A percentile compares a stretch with the other conserved stretches of the same genome.
These are phyloP conservation scores for Meloe dianella DNA, from an alignment of 2,888 invertebrate species.

Conservation along the genomic window DNA sequence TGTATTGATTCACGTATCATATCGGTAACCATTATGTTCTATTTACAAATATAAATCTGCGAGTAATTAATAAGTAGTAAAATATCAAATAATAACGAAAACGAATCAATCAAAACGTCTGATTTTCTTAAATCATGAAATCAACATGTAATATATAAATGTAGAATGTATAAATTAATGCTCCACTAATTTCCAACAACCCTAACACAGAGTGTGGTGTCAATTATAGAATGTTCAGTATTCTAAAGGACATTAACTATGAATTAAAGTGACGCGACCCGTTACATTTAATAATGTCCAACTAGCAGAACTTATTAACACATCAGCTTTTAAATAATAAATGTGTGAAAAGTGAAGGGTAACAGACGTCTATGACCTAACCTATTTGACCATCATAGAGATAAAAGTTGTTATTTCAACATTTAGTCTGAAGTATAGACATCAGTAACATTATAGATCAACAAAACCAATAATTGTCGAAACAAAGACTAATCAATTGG, in stretches of 20 bases:
- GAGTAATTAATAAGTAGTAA: too few species aligned
- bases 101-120: constrained; percentile 32
- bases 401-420: too few species aligned
- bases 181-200: constrained; percentile 48
- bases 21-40: too few species aligned
- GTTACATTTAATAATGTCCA: constrained; percentile 39
- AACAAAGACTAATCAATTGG: constrained; percentile 5
- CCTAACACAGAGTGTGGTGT: constrained; percentile 47
- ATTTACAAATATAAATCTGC: too few species aligned
- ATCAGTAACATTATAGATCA: not conserved
- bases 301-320: constrained; percentile 34
- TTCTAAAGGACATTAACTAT: constrained; percentile 43
- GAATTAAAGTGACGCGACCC: constrained; percentile 47
- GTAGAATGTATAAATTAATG: constrained; percentile 47
- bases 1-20: too few species aligned
- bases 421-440: not conserved
- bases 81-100: constrained; percentile 14
- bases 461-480: not conserved
- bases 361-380: not conserved
- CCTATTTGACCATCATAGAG: constrained; percentile 6
- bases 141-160: constrained; percentile 43
- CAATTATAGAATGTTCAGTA: constrained; percentile 47
- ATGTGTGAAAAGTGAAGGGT: not conserved
- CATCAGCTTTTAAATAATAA: constrained; percentile 26
- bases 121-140: constrained; percentile 42